A percentile compares a stretch with the other conserved stretches of the same genome.
Evolutionary conservation across 2,113 vertebrate species (phyloP).

Genomic region (Triplophysa tibetana): DNA sequence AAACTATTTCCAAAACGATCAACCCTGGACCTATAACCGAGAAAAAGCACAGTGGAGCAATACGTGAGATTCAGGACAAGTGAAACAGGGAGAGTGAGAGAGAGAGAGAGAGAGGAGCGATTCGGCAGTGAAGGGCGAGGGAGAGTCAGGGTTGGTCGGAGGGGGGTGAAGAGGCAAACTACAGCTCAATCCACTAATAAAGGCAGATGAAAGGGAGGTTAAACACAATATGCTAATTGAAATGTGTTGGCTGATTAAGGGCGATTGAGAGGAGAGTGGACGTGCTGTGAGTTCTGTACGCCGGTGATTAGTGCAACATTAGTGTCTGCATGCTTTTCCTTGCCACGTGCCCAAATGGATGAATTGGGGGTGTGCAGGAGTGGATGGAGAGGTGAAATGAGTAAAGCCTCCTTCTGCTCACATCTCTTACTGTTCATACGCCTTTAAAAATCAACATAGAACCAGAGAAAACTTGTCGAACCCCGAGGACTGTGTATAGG

Average conservation of each 20-base stretch:
- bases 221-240: conserved; percentile 65
- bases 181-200: conserved; percentile 50
- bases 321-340: conserved; percentile 66
- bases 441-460: conserved; percentile 16
- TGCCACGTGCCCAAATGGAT: conserved; percentile 58
- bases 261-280: conserved; percentile 60
- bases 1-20: background rate
- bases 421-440: conserved; percentile 23
- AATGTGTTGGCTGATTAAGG: conserved; percentile 65
- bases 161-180: conserved; percentile 42
- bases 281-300: conserved; percentile 70
- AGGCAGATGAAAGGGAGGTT: conserved; percentile 63
- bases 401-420: conserved; percentile 34
- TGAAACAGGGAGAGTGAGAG: background rate
- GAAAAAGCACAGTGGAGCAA: conserved; percentile 7
- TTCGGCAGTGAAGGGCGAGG: background rate
- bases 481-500: conserved; percentile 47
- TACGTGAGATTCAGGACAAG: background rate
- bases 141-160: conserved; percentile 16
- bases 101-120: background rate
- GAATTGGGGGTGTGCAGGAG: background rate
- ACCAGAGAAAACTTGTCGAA: conserved; percentile 44
- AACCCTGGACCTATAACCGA: conserved; percentile 3
- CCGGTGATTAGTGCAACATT: conserved; percentile 74
- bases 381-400: conserved; percentile 37